phyloP scores from a whole-genome alignment of 2,797 vertebrate genomes.

The Lacerta agilis region DNA sequence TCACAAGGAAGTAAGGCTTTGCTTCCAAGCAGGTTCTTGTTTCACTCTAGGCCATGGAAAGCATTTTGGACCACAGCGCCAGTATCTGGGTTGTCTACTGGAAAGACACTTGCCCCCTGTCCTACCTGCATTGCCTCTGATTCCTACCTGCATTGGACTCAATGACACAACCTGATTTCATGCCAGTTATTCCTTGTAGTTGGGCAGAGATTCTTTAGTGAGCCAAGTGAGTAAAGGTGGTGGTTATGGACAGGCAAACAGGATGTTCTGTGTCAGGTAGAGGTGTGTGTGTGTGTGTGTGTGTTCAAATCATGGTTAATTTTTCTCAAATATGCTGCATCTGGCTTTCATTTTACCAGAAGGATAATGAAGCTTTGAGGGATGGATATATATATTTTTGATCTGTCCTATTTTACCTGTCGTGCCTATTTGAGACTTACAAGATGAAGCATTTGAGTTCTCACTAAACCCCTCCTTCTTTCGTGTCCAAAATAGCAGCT shows the following conservation, averaged over 20 bases:
- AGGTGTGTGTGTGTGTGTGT: background rate
- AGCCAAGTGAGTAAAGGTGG: background rate
- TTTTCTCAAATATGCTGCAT: background rate
- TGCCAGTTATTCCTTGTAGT: background rate
- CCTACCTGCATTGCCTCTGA: background rate
- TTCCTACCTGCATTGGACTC: background rate
- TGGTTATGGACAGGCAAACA: background rate
- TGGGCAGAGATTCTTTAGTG: background rate
- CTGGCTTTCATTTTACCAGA: background rate
- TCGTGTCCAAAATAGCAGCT: slow-evolving; percentile 30
- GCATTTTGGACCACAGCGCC: background rate
- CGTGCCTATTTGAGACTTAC: background rate
- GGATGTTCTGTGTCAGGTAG: background rate
- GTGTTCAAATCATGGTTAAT: background rate
- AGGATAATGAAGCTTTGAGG: background rate
- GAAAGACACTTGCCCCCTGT: background rate
- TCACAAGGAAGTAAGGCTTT: background rate
- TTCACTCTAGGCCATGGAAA: background rate
- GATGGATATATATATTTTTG: background rate
- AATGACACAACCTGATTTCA: background rate
- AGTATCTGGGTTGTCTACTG: background rate
- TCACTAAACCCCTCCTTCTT: slow-evolving; percentile 39
- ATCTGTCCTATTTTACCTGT: background rate
- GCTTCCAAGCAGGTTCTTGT: background rate
- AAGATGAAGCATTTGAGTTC: slow-evolving; percentile 31